Percentiles rank a stretch among this genome's conserved stretches.
Conservation (phyloP, 2,113 vertebrate genomes). For the Oncorhynchus gorbuscha region DNA sequence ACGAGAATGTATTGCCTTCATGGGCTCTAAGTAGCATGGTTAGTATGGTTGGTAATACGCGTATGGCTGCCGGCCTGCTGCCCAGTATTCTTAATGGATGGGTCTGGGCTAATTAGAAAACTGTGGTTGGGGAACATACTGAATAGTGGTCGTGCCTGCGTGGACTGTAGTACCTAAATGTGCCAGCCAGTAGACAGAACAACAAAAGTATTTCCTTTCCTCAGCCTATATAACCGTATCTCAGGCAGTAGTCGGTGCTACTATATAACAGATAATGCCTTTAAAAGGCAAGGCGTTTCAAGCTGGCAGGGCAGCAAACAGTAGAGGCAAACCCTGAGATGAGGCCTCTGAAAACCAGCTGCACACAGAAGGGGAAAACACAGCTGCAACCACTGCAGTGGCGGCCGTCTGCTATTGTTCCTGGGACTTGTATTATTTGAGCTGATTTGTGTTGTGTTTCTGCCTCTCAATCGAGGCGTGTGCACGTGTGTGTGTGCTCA, state of each 20-base stretch:
- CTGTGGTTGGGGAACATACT: background rate
- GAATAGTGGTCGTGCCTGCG: background rate
- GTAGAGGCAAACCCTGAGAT: background rate
- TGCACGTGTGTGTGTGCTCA: background rate
- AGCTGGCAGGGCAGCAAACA: background rate
- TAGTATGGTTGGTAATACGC: slow-evolving; percentile 21
- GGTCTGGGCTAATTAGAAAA: background rate
- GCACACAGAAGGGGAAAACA: background rate
- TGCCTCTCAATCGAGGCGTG: background rate
- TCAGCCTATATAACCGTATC: background rate
- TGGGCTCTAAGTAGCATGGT: slow-evolving; percentile 37
- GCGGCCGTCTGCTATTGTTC: background rate
- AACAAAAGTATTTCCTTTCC: background rate
- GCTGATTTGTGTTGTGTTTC: slow-evolving; percentile 1
- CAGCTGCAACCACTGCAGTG: background rate
- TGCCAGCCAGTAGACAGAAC: background rate
- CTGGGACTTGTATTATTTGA: background rate
- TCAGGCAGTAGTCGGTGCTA: no score
- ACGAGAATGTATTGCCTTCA: slow-evolving; percentile 16
- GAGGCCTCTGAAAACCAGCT: background rate
- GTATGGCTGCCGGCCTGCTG: background rate
- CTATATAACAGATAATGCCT: no score
- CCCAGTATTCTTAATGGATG: background rate
- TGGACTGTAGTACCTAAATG: background rate
- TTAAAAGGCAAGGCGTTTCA: background rate